Base-by-base conservation (phyloP, 2,888 invertebrate species). In the Stenurella melanura region DNA sequence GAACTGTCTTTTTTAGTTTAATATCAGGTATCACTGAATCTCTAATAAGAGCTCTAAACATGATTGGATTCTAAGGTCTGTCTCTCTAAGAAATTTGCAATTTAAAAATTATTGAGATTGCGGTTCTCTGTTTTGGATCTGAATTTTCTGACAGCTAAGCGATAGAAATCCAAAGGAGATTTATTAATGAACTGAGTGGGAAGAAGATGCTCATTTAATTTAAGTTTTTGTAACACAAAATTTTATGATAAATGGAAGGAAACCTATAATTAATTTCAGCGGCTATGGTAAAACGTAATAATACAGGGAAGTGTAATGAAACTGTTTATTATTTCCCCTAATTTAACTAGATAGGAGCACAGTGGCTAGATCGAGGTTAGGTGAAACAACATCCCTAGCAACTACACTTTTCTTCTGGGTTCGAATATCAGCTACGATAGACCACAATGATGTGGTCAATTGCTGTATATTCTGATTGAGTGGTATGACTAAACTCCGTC, bases 41-140 rank as follows among this genome's bases (percentile, higher is more conserved):
- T 54, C 26, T 50, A n/a, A 18, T 10, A 30, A 26, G 56, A 21
- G n/a, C 15, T 54, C n/a, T n/a, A 67, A 21, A 17, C 67, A 54
- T 56, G 56, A 67, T 67, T 67, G 26, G 19, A 21, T 54, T 26
- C 30, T 67, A 30, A 54, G 9, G 54, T 64, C 21, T 15, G 64
- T 42, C 19, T 11, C 18, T 63, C 2, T 11, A 34, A 64, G 42
- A 64, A 64, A 64, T 42, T 42, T 64, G 64, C 42, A 64, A 64
- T 64, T 64, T 64, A 64, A 64, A 64, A 64, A 15, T 11, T 9
- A 64, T 42, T 18, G 19, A 17, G 18, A 64, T 64, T 42, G 64
- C 38, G 2, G 19, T n/a, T 50, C n/a, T 50, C 11, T 50, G 50
- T 50, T 50, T 50, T 50, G n/a, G 50, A 50, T 1, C 50, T n/a